Conservation (phyloP, 2,113 vertebrate genomes). For the Ptyas mucosa region DNA sequence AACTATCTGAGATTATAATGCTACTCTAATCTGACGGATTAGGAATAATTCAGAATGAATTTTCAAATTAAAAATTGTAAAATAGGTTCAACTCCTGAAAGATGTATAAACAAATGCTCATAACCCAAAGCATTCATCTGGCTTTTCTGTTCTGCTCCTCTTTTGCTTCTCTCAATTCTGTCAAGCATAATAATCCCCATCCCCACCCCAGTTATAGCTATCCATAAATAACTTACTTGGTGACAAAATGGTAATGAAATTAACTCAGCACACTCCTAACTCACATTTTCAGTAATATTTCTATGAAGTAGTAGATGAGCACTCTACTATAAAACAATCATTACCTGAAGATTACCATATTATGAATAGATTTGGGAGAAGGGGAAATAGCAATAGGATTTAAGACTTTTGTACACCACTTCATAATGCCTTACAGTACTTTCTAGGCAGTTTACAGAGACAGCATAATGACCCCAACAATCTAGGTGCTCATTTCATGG, state of each 20-base stretch:
- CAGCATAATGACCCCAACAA: not conserved
- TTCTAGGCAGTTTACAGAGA: not conserved
- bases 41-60: not conserved
- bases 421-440: not conserved
- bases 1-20: not conserved
- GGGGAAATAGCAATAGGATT: not conserved
- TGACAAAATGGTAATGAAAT: not conserved
- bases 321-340: too few species aligned
- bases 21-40: not conserved
- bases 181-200: not conserved
- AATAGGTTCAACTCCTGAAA: not conserved
- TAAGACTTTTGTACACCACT: not conserved
- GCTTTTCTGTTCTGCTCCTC: not conserved
- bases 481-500: too few species aligned
- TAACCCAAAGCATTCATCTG: fast-evolving
- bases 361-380: not conserved
- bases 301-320: not conserved
- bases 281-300: not conserved
- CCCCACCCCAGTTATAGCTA: not conserved
- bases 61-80: not conserved
- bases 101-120: not conserved
- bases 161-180: not conserved
- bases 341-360: not conserved
- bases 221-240: not conserved
- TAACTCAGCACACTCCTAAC: not conserved